phyloP scores from a whole-genome alignment of 2,888 invertebrate species.

The Endotricha flammealis region DNA sequence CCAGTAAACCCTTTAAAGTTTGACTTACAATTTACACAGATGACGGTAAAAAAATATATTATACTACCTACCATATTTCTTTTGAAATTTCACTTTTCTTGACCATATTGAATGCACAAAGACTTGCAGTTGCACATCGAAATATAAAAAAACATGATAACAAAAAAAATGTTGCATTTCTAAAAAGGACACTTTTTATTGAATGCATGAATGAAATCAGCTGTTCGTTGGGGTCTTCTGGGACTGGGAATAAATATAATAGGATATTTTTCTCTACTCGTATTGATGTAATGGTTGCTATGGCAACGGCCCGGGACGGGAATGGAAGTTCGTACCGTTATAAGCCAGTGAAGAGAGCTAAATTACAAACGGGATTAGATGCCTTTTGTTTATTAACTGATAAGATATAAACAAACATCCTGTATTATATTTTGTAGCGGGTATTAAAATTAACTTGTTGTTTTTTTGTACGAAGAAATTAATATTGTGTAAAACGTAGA shows the following conservation, averaged over 20 bases:
- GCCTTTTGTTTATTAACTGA: background rate
- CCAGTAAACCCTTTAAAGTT: no score
- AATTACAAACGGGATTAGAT: slow-evolving; percentile 3
- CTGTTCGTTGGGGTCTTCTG: slow-evolving; percentile 46
- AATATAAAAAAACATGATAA: no score
- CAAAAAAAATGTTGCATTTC: no score
- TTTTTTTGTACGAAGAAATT: no score
- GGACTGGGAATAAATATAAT: slow-evolving; percentile 44
- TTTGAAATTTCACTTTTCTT: no score
- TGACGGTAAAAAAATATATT: no score
- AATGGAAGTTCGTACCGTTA: slow-evolving; percentile 35
- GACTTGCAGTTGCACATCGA: no score
- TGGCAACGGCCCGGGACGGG: slow-evolving; percentile 47
- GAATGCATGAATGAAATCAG: slow-evolving; percentile 54
- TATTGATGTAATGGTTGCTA: slow-evolving; percentile 37
- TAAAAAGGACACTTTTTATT: slow-evolving; percentile 12
- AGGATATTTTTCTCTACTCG: slow-evolving; percentile 43
- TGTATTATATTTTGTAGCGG: background rate
- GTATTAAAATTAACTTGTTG: background rate
- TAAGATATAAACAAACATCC: slow-evolving; percentile 1
- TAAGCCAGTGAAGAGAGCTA: slow-evolving; percentile 4
- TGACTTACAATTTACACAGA: no score
- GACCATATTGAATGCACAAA: no score
- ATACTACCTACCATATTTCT: no score
- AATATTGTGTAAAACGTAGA: no score